These are phyloP conservation scores for Drosophila biarmipes DNA, from an alignment of 1,140 invertebrate genomes.

Conservation along the genomic window DNA sequence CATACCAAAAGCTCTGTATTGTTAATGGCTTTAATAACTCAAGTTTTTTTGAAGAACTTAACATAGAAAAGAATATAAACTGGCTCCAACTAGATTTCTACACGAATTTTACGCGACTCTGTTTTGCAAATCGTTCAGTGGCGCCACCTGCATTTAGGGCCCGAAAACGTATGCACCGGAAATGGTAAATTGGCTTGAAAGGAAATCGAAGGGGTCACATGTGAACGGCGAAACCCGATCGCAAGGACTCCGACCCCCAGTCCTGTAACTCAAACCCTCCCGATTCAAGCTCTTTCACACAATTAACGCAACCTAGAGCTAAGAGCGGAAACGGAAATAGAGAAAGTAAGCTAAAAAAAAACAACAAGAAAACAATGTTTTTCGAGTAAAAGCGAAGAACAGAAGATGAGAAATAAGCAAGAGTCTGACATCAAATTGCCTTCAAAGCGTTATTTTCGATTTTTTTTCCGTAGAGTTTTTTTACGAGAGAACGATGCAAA, in stretches of 20 bases:
- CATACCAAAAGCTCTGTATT: neutral
- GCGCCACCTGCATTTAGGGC: slow-evolving; percentile 15
- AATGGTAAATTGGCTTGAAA: slow-evolving; percentile 6
- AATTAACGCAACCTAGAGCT: slow-evolving; percentile 5
- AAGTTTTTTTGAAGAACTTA: neutral
- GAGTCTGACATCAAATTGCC: slow-evolving; percentile 82
- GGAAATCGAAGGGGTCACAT: slow-evolving; percentile 1
- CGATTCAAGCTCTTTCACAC: neutral
- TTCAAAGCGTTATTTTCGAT: slow-evolving; percentile 63
- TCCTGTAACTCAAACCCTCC: slow-evolving; percentile 13
- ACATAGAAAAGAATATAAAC: neutral
- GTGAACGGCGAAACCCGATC: slow-evolving; percentile 5
- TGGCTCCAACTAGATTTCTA: neutral
- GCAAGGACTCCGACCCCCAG: slow-evolving; percentile 3
- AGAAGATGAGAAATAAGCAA: slow-evolving; percentile 59
- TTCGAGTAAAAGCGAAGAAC: slow-evolving; percentile 16
- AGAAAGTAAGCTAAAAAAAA: slow-evolving; percentile 21
- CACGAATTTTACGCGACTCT: slow-evolving; percentile 2
- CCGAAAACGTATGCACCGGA: slow-evolving; percentile 26
- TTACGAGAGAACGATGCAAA: slow-evolving; percentile 34
- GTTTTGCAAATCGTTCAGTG: slow-evolving; percentile 3
- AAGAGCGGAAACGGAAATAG: slow-evolving; percentile 21
- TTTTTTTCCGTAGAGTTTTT: slow-evolving; percentile 54
- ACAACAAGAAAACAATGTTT: slow-evolving; percentile 27
- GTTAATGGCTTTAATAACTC: neutral